Base-by-base conservation (phyloP, 2,113 vertebrate genomes). In the Rousettus leschenaultii region DNA sequence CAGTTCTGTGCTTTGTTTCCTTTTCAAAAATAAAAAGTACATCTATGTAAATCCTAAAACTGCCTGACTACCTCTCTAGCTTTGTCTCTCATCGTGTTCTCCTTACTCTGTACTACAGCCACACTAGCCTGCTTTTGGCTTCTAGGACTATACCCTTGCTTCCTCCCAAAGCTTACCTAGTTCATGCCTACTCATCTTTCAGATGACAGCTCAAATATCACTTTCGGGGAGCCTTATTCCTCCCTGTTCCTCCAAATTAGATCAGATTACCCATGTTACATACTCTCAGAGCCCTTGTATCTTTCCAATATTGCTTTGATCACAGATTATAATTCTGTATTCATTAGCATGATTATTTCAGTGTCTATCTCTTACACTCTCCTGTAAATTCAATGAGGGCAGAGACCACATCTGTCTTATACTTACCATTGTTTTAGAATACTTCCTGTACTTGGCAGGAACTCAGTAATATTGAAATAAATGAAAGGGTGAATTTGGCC, bases 1-100 rank as follows among this genome's bases (percentile, higher is more conserved):
- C 24, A 89, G 45, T 89, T 84, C 35, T 86, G 3, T 40, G 35
- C 57, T 88, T 94, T 87, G 51, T 93, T 93, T 78, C 57, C 16
- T 94, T 95, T 97, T 35, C 35, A 40, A 68, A 97, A 97, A 43
- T 66, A 86, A 70, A 82, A 91, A 59, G 5, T 57, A 26, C 68
- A 5, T 70, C 13, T 93, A 5, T 86, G 30, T 89, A 75, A 57
- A 75, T 95, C 85, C 78, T 94, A 65, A 93, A 78, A 86, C 48
- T 86, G 55, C 43, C 38, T 55, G 24, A n/a, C n/a, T n/a, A n/a
- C 65, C 59, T 90, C 45, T 57, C 33, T 30, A 75, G 35, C 86
- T 84, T 93, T 75, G 66, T 80, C 30, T 92, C 38, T 73, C 18
- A 14, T 35, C 38, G 2, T 93, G 7, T 91, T 83, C 28, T n/a